Base-by-base conservation (phyloP, 2,888 invertebrate species). In the Coelinius sp. region DNA sequence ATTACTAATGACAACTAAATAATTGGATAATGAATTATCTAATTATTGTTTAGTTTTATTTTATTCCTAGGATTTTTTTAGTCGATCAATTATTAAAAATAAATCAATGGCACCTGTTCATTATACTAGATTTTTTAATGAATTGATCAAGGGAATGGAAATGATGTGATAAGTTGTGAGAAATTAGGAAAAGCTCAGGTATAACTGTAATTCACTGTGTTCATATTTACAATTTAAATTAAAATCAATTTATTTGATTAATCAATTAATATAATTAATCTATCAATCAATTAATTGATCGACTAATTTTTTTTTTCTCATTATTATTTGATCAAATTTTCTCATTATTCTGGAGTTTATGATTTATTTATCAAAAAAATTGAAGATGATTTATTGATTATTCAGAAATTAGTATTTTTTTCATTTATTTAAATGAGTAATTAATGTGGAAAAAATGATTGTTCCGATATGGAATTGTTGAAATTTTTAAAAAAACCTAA, bases 61-160 rank as follows among this genome's bases (percentile, higher is more conserved):
- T 56, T 56, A 27, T 56, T 31, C 46, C 6, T 56, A 56, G 2
- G 20, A n/a, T 27, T 31, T n/a, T 2, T n/a, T 25, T 17, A 56
- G 14, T 25, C 12, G 14, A 56, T 27, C 31, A 35, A n/a, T 8
- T 3, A 59, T 35, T 31, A 53, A 59, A 35, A 35, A 31, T 35
- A 59, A 59, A 59, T 59, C 20, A 35, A 59, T 59, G 59, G 59
- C 59, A 59, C 59, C 59, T 59, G 25, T 35, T 59, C 22, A 20
- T 35, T 35, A 24, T 14, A 24, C 53, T 35, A 31, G n/a, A n/a
- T 20, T 24, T 25, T 53, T n/a, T 25, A 24, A 24, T 5, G 2
- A 59, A 59, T 7, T 59, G 1, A 59, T 59, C 10, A 25, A 25
- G 35, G 17, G 12, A 35, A 17, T 17, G 17, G 14, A 31, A 35